Evolutionary conservation across 2,888 invertebrate genomes (phyloP).

Genomic region (Zhengitettix transpicula): DNA sequence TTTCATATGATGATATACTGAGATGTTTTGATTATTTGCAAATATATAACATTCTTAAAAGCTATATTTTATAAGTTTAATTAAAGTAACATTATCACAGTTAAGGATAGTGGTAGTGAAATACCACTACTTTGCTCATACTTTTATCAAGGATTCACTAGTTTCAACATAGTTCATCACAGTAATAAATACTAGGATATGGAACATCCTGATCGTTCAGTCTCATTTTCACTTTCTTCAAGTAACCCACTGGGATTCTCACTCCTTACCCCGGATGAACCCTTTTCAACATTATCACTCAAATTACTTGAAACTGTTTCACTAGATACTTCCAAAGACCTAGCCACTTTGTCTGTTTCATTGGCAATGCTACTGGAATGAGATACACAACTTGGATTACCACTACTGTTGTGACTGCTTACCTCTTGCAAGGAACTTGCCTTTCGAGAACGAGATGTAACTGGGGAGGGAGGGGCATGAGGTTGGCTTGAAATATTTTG

Average conservation of each 20-base stretch:
- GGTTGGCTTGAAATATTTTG: slow-evolving; percentile 10
- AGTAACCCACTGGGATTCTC: neutral
- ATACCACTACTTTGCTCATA: neutral
- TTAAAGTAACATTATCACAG: neutral
- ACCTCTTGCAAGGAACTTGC: slow-evolving; percentile 24
- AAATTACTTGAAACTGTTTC: neutral
- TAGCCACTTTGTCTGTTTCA: neutral
- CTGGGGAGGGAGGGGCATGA: slow-evolving; percentile 19
- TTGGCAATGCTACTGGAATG: neutral
- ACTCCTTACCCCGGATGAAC: neutral
- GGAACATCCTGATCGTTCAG: slow-evolving; percentile 6
- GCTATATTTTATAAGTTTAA: neutral
- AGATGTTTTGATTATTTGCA: neutral
- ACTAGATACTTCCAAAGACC: neutral
- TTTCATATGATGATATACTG: neutral
- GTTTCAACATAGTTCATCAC: neutral
- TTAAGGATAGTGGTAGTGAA: neutral
- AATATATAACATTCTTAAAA: neutral
- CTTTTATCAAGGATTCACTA: neutral
- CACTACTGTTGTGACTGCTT: neutral
- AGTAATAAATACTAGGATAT: slow-evolving; percentile 1
- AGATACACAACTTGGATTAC: neutral
- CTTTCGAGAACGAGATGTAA: slow-evolving; percentile 21
- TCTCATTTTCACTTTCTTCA: slow-evolving; percentile 3
- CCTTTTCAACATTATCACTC: neutral